phyloP scores from a whole-genome alignment of 2,797 vertebrate species.

The Eulemur rubriventer region DNA sequence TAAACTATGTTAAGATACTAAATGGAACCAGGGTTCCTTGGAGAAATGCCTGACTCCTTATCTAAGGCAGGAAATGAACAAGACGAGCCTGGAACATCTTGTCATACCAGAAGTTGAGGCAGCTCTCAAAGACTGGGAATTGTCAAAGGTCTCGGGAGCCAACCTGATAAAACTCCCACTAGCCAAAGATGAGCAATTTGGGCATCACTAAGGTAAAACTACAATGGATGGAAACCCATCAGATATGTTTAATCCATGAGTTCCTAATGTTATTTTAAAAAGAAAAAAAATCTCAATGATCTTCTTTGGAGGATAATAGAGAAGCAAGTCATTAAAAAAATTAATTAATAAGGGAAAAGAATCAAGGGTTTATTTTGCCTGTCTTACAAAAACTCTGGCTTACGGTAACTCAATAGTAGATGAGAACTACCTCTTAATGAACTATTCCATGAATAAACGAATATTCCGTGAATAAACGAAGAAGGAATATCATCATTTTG shows the following conservation, averaged over 20 bases:
- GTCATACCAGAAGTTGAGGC: background rate
- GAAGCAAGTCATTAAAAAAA: background rate
- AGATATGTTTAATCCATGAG: background rate
- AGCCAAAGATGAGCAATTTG: background rate
- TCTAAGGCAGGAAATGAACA: constrained; percentile 61
- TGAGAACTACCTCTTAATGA: background rate
- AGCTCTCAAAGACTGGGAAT: background rate
- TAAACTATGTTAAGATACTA: constrained; percentile 42
- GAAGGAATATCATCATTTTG: background rate
- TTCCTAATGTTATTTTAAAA: background rate
- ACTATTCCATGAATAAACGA: background rate
- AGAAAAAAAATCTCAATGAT: background rate
- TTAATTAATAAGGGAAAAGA: background rate
- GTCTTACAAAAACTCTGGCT: background rate
- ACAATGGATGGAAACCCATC: background rate
- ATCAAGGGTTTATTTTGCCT: background rate
- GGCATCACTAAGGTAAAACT: background rate
- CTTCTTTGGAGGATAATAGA: background rate
- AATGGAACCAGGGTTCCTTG: constrained; percentile 43
- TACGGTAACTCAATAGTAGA: background rate
- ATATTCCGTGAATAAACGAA: background rate
- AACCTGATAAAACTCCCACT: background rate
- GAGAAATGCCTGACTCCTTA: constrained; percentile 58
- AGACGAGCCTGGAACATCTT: constrained; percentile 35
- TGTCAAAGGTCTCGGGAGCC: background rate